Percentiles rank a stretch among this genome's conserved stretches.
Evolutionary conservation across 2,113 vertebrate species (phyloP).

Genomic region (Colistium nudipinnis): DNA sequence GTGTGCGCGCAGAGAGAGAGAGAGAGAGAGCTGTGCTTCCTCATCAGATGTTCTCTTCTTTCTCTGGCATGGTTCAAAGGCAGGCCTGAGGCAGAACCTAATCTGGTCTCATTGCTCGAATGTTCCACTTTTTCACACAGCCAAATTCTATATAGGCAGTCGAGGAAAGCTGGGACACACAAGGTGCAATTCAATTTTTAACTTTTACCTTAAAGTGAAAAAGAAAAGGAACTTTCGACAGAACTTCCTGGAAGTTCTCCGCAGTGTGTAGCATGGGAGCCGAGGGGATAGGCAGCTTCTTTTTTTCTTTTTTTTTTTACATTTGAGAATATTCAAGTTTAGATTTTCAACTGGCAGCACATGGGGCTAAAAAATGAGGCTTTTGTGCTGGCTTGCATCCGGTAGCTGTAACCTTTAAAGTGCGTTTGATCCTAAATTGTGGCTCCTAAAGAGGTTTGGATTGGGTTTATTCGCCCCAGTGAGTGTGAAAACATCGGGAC

Average conservation of each 20-base stretch:
- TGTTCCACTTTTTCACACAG: constrained; percentile 62
- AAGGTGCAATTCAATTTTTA: constrained; percentile 50
- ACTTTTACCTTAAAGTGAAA: constrained; percentile 39
- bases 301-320: constrained; percentile 7
- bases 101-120: constrained; percentile 63
- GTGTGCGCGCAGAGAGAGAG: background rate
- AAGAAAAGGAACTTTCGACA: constrained; percentile 43
- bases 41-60: constrained; percentile 60
- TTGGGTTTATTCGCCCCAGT: constrained; percentile 9
- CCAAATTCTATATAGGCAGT: constrained; percentile 42
- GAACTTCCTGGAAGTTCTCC: constrained; percentile 35
- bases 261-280: constrained; percentile 7
- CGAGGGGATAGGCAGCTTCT: constrained; percentile 14
- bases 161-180: constrained; percentile 31
- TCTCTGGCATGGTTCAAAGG: constrained; percentile 44
- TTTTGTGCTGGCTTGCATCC: constrained; percentile 30
- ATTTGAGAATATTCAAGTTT: constrained; percentile 49
- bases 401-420: constrained; percentile 46
- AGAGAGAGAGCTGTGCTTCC: background rate
- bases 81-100: constrained; percentile 62
- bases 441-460: constrained; percentile 15
- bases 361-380: constrained; percentile 37
- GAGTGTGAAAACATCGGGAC: constrained; percentile 27
- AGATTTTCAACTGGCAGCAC: constrained; percentile 40
- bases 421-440: constrained; percentile 33